Percentiles rank a stretch among this genome's conserved stretches.
These are phyloP conservation scores for Lacanobia wlatinum DNA, from an alignment of 2,888 invertebrate species.

Conservation along the genomic window DNA sequence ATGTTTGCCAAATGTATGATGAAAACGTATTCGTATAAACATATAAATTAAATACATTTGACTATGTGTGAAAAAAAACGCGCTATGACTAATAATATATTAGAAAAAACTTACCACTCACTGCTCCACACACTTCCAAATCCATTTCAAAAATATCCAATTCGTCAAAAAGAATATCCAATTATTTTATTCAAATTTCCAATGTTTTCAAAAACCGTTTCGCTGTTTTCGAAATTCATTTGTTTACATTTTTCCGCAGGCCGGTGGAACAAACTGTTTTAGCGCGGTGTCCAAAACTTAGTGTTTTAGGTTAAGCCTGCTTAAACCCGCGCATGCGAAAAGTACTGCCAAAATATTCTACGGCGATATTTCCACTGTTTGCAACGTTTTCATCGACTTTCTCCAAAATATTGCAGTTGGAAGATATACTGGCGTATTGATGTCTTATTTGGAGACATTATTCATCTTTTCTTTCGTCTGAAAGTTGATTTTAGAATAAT, in stretches of 20 bases:
- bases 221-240: constrained; percentile 46
- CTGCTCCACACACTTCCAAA: background rate
- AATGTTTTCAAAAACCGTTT: constrained; percentile 34
- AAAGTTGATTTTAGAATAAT: background rate
- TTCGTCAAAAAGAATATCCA: constrained; percentile 19
- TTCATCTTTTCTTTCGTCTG: background rate
- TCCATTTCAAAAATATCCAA: constrained; percentile 43
- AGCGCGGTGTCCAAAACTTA: constrained; percentile 70
- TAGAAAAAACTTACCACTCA: constrained; percentile 42
- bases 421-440: constrained; percentile 21
- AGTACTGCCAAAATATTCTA: constrained; percentile 73
- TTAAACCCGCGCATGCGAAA: constrained; percentile 78
- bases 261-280: constrained; percentile 65
- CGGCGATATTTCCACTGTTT: constrained; percentile 68
- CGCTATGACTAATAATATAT: background rate
- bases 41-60: background rate
- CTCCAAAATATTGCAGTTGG: constrained; percentile 65
- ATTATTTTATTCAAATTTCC: constrained; percentile 22
- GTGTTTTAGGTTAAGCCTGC: constrained; percentile 50
- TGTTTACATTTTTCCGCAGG: constrained; percentile 66
- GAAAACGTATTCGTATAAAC: background rate
- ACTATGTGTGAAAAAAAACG: too few species aligned
- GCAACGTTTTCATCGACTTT: constrained; percentile 86
- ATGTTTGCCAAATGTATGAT: background rate
- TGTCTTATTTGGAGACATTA: constrained; percentile 5